A percentile compares a stretch with the other conserved stretches of the same genome.
phyloP scores from a whole-genome alignment of 2,888 invertebrate species.

The Dromius quadrimaculatus region DNA sequence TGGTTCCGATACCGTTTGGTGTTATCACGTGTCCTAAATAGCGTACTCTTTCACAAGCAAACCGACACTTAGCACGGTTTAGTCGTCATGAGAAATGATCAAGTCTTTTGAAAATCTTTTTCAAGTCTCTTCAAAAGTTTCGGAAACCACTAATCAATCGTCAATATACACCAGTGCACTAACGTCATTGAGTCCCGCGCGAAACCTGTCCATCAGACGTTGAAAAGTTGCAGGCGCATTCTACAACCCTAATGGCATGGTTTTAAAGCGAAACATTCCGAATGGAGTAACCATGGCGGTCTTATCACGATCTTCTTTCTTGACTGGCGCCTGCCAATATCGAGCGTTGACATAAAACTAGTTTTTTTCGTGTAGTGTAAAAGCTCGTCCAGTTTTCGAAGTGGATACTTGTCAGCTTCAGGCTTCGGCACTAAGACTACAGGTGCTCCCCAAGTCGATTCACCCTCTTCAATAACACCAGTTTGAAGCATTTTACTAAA shows the following conservation, averaged over 20 bases:
- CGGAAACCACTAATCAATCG: conserved; percentile 52
- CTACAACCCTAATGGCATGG: conserved; percentile 52
- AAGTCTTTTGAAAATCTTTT: conserved; percentile 49
- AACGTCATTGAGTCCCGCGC: conserved; percentile 44
- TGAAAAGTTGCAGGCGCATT: conserved; percentile 53
- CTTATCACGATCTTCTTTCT: conserved; percentile 7
- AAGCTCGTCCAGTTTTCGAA: conserved; percentile 54
- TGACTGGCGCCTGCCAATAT: not conserved
- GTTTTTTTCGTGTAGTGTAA: conserved; percentile 53
- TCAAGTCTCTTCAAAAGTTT: conserved; percentile 46
- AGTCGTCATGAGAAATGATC: conserved; percentile 38
- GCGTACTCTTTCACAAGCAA: conserved; percentile 3
- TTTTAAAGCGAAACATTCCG: conserved; percentile 39
- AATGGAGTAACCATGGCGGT: conserved; percentile 14
- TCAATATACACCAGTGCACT: conserved; percentile 50
- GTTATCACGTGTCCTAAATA: conserved; percentile 25
- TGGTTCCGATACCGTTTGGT: conserved; percentile 2
- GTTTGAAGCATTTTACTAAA: conserved; percentile 58
- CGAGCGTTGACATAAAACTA: not conserved
- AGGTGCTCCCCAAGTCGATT: conserved; percentile 60
- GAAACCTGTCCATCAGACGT: conserved; percentile 53
- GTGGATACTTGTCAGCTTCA: conserved; percentile 58
- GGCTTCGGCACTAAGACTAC: conserved; percentile 59
- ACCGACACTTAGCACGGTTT: conserved; percentile 32
- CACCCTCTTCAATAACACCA: conserved; percentile 60